Evolutionary conservation across 1,140 invertebrate genomes (phyloP), one percentile per base, ranked within the genome.

Genomic region (Augochlora pura): DNA sequence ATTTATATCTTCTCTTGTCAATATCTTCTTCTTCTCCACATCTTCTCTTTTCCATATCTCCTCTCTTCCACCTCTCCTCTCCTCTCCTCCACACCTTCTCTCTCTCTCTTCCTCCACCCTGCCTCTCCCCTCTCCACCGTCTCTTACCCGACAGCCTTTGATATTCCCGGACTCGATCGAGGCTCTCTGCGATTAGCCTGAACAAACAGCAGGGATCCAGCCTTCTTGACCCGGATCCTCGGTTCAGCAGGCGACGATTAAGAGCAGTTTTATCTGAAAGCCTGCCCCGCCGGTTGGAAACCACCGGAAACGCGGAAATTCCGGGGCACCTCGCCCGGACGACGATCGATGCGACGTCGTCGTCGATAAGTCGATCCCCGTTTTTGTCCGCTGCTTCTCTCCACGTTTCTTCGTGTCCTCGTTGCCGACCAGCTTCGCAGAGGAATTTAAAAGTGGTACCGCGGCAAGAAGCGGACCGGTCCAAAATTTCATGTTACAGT

Each of bases 201-300:
- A 64, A 70, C 76, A 77, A 77, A 71, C 67, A 71, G 46, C 38
- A 54, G 64, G 67, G 59, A 54, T 71, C 38, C 68, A 54, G 59
- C 16, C 76, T 70, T 70, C 67, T 71, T 77, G 76, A 77, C 76
- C 67, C 68, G 68, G 76, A 77, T 77, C 59, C 25, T 64, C 46
- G 23, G 76, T 77, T 71, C 76, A 62, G 16, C 67, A 16, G 71
- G 32, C 76, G 46, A 63, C 76, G 68, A 77, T 77, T 77, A 77
- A 77, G 68, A 52, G 59, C 42, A 71, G 67, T 68, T 70, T 71
- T 77, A 77, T 77, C 67, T 42, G 46, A 52, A 77, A 77, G 59
- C 42, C 68, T 46, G 23, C 23, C 27, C n/a, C n/a, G n/a, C n/a
- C n/a, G n/a, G 60, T n/a, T 9, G 38, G 42, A 62, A 32, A 32